Conservation (phyloP, 2,797 vertebrate species). For the Dryobates pubescens region DNA sequence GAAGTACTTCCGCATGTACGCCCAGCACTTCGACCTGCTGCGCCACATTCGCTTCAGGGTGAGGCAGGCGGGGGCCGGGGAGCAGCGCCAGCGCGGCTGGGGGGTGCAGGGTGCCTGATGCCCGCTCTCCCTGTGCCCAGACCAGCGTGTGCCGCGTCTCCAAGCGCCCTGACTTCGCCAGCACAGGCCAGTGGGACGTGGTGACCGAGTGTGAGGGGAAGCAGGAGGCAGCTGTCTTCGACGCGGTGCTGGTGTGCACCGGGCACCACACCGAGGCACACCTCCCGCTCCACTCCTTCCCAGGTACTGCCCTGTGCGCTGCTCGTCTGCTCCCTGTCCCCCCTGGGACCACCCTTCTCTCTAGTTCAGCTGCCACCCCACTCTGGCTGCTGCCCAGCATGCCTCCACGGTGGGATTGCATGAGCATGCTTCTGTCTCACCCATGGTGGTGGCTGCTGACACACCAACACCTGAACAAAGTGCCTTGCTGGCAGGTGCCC, state of each 20-base stretch:
- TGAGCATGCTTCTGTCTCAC: neutral
- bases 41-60: conserved; percentile 67
- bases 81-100: no score
- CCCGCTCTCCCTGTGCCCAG: neutral
- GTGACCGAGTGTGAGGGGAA: conserved; percentile 10
- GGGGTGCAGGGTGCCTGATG: neutral
- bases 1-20: conserved; percentile 87
- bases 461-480: neutral
- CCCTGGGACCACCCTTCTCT: neutral
- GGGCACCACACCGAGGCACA: conserved; percentile 88
- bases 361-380: rapidly evolving
- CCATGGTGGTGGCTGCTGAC: neutral
- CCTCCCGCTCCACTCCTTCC: conserved; percentile 85
- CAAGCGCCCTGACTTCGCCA: neutral
- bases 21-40: conserved; percentile 83
- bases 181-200: conserved; percentile 47
- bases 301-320: rapidly evolving
- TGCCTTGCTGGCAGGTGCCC: neutral
- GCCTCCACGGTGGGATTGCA: neutral
- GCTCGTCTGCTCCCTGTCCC: rapidly evolving
- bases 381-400: neutral
- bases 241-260: conserved; percentile 88
- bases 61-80: rapidly evolving
- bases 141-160: conserved; percentile 6
- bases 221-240: neutral